These are phyloP conservation scores for Ceratina japonica DNA, from an alignment of 1,140 invertebrate genomes.

Conservation along the genomic window DNA sequence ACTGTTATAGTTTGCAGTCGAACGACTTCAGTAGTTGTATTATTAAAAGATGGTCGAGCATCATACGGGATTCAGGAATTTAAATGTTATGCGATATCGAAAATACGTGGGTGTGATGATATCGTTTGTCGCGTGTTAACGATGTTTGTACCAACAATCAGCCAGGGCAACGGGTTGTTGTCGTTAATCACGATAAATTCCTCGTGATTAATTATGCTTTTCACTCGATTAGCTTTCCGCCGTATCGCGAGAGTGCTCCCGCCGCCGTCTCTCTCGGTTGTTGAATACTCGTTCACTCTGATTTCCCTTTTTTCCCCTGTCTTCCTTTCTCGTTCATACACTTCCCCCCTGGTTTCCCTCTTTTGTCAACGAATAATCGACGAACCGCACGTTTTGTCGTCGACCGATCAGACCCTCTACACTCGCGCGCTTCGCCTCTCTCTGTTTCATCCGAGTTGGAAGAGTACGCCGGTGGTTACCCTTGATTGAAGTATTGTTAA, in stretches of 20 bases:
- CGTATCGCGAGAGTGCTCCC: slow-evolving; percentile 38
- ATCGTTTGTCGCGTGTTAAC: slow-evolving; percentile 65
- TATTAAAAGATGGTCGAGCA: too few relatives aligned
- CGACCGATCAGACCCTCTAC: slow-evolving; percentile 18
- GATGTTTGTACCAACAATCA: slow-evolving; percentile 61
- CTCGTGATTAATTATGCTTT: slow-evolving; percentile 74
- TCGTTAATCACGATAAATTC: slow-evolving; percentile 73
- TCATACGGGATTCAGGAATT: neutral
- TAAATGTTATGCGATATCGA: too few relatives aligned
- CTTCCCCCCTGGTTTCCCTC: slow-evolving; percentile 12
- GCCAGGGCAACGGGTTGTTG: slow-evolving; percentile 47
- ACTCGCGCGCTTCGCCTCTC: slow-evolving; percentile 7
- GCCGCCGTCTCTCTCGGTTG: slow-evolving; percentile 20
- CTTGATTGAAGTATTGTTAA: slow-evolving; percentile 6
- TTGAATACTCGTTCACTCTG: neutral
- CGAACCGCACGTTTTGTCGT: slow-evolving; percentile 35
- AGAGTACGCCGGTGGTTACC: slow-evolving; percentile 6
- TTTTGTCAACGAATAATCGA: slow-evolving; percentile 47
- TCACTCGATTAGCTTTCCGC: slow-evolving; percentile 68
- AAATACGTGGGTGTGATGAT: neutral
- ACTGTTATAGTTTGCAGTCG: too few relatives aligned
- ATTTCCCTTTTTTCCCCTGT: neutral
- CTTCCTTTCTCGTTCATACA: slow-evolving; percentile 1
- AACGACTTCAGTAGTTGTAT: too few relatives aligned
- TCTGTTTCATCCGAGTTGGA: slow-evolving; percentile 9